phyloP scores from a whole-genome alignment of 2,888 invertebrate species.

The Epistrophe grossulariae region DNA sequence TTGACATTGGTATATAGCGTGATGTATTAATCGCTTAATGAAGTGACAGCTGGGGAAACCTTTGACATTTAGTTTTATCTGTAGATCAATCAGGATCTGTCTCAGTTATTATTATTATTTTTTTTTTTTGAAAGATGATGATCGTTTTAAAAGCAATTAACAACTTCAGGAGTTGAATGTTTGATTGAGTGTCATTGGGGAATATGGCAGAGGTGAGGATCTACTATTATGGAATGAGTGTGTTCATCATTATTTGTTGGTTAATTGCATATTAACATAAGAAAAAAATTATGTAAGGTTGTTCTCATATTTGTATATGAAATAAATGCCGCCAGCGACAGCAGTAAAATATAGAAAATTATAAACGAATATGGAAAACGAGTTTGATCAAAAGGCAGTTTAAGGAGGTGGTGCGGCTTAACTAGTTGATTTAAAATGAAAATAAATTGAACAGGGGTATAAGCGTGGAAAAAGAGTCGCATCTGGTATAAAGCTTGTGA shows the following conservation, averaged over 20 bases:
- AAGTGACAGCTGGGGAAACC: slow-evolving; percentile 51
- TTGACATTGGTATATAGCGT: slow-evolving; percentile 49
- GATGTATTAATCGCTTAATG: slow-evolving; percentile 55
- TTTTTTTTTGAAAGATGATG: slow-evolving; percentile 7
- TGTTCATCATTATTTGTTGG: slow-evolving; percentile 42
- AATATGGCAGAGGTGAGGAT: slow-evolving; percentile 9
- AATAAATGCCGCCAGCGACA: slow-evolving; percentile 8
- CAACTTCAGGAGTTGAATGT: slow-evolving; percentile 29
- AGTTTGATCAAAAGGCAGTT: slow-evolving; percentile 47
- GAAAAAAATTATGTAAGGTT: not conserved
- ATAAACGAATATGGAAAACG: slow-evolving; percentile 34
- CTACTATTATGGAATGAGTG: slow-evolving; percentile 6
- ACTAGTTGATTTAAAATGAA: slow-evolving; percentile 15
- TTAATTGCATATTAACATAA: slow-evolving; percentile 50
- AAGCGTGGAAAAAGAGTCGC: not conserved
- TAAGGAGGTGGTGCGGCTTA: slow-evolving; percentile 15
- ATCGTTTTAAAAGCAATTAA: slow-evolving; percentile 51
- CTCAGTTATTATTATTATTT: not conserved
- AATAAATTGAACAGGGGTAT: not conserved
- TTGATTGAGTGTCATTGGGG: slow-evolving; percentile 5
- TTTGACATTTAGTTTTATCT: slow-evolving; percentile 41
- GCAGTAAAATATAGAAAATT: slow-evolving; percentile 20
- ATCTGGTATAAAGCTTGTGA: slow-evolving; percentile 31
- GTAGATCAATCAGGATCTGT: slow-evolving; percentile 55
- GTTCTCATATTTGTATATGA: slow-evolving; percentile 18